These are phyloP conservation scores for Meleagris gallopavo DNA, from an alignment of 2,113 vertebrate species.

Conservation along the genomic window DNA sequence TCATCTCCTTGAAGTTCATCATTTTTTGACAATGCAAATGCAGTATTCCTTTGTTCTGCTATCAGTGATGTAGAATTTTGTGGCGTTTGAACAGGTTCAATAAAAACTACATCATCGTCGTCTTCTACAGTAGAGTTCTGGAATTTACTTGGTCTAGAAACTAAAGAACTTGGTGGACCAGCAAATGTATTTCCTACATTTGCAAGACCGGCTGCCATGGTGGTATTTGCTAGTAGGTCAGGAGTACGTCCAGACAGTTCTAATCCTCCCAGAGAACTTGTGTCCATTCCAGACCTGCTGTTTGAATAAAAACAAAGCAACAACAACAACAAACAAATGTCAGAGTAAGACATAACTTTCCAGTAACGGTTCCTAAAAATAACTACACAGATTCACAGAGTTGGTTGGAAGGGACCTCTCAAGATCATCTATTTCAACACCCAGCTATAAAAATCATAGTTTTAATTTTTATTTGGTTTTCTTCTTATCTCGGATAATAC, in stretches of 20 bases:
- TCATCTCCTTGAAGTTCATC: constrained; percentile 82
- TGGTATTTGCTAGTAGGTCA: constrained; percentile 79
- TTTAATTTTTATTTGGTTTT: background rate
- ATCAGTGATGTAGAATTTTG: constrained; percentile 70
- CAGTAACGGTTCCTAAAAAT: background rate
- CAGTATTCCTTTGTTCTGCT: constrained; percentile 74
- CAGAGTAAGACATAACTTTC: constrained; percentile 18
- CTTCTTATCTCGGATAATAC: background rate
- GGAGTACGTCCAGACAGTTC: constrained; percentile 79
- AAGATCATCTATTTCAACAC: background rate
- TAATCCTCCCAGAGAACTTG: constrained; percentile 80
- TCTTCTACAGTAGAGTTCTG: constrained; percentile 80
- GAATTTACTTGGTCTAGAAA: constrained; percentile 81
- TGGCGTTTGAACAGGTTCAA: constrained; percentile 83
- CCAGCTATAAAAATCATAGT: background rate
- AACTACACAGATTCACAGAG: background rate
- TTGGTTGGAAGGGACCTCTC: no score
- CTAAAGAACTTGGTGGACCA: constrained; percentile 77
- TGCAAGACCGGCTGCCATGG: constrained; percentile 88
- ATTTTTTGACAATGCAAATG: constrained; percentile 77
- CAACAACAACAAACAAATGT: constrained; percentile 36
- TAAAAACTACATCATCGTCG: constrained; percentile 94
- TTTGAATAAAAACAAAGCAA: constrained; percentile 55
- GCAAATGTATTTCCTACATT: constrained; percentile 84
- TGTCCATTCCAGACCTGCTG: constrained; percentile 86